phyloP scores from a whole-genome alignment of 2,888 invertebrate species.

The Rhimphoctona megacephalus region DNA sequence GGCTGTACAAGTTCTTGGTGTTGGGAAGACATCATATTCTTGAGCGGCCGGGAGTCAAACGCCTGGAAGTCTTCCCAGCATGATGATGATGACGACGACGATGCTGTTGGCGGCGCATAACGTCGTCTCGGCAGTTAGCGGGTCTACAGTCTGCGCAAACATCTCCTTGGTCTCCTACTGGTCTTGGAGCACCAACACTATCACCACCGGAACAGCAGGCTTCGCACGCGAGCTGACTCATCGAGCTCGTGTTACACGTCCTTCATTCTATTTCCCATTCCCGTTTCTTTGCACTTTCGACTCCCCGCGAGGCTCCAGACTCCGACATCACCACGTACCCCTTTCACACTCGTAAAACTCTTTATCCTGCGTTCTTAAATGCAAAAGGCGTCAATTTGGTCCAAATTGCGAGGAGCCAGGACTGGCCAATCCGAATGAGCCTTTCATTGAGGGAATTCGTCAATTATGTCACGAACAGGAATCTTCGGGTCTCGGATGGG shows the following conservation, averaged over 20 bases:
- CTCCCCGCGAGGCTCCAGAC: slow-evolving; percentile 6
- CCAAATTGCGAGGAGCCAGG: neutral
- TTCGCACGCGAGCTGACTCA: slow-evolving; percentile 55
- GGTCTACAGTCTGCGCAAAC: slow-evolving; percentile 76
- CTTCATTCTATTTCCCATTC: slow-evolving; percentile 42
- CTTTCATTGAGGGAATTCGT: neutral
- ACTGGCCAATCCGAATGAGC: neutral
- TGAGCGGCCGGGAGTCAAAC: slow-evolving; percentile 22
- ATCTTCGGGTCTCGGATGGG: neutral
- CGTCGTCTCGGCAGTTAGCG: slow-evolving; percentile 73
- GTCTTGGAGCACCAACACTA: slow-evolving; percentile 36
- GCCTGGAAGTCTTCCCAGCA: slow-evolving; percentile 43
- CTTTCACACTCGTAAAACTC: slow-evolving; percentile 7
- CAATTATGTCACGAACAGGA: neutral
- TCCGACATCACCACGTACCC: slow-evolving; percentile 1
- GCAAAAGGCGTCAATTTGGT: neutral
- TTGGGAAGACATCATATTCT: slow-evolving; percentile 37
- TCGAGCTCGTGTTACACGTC: slow-evolving; percentile 50
- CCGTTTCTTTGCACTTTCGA: slow-evolving; percentile 17
- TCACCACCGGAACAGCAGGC: slow-evolving; percentile 24
- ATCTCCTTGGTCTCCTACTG: slow-evolving; percentile 61
- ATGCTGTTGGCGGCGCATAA: slow-evolving; percentile 48
- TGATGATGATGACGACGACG: slow-evolving; percentile 44
- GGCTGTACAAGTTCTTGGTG: slow-evolving; percentile 20
- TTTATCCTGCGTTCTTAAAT: slow-evolving; percentile 11